Evolutionary conservation across 1,140 invertebrate species (phyloP).

Genomic region (Penaeus vannamei): DNA sequence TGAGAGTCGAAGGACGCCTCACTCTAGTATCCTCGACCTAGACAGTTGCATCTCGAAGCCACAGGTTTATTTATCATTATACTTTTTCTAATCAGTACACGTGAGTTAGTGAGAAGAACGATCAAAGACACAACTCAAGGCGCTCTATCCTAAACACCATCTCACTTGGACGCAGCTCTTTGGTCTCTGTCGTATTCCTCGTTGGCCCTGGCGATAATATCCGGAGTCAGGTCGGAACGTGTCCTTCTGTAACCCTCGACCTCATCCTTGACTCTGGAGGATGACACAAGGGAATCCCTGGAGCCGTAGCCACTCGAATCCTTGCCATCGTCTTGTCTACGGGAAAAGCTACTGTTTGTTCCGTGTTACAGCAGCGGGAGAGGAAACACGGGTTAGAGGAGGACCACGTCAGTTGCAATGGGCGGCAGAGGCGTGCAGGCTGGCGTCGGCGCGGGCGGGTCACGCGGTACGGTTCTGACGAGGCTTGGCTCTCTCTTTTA

Average conservation of each 20-base stretch:
- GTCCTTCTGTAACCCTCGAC: conserved; percentile 52
- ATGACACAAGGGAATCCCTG: conserved; percentile 65
- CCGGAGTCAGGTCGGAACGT: conserved; percentile 50
- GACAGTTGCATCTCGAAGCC: too few species aligned
- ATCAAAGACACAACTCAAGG: neutral
- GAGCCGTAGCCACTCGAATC: conserved; percentile 57
- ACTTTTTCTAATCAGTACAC: too few species aligned
- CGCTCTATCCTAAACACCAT: neutral
- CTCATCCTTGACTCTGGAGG: conserved; percentile 58
- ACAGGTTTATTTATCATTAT: too few species aligned
- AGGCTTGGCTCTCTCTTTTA: too few species aligned
- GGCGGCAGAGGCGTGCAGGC: too few species aligned
- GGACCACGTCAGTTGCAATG: neutral
- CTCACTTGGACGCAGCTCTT: conserved; percentile 53
- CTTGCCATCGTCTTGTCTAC: conserved; percentile 61
- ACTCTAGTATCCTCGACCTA: too few species aligned
- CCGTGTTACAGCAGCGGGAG: conserved; percentile 17
- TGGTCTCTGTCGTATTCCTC: conserved; percentile 45
- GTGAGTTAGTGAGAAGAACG: too few species aligned
- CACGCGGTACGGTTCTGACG: too few species aligned
- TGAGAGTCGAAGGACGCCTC: too few species aligned
- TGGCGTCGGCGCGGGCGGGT: too few species aligned
- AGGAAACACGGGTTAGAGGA: conserved; percentile 49
- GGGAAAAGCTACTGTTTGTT: conserved; percentile 58
- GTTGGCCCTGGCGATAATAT: conserved; percentile 45